Base-by-base conservation (phyloP, 1,140 invertebrate genomes). In the Hyposmocoma kahamanoa region DNA sequence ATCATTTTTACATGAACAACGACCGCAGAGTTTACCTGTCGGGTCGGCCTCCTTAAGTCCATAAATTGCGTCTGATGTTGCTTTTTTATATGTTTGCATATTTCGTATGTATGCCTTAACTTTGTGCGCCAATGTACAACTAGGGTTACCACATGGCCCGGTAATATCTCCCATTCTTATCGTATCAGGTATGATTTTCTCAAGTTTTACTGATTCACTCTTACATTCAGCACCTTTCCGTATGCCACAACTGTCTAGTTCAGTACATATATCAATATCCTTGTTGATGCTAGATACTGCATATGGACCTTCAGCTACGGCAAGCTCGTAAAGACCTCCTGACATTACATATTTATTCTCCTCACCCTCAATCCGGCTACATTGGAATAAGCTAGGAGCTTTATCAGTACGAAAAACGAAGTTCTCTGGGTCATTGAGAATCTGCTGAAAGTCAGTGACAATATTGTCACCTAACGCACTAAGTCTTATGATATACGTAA, bases 351-450 rank as follows among this genome's bases (percentile, higher is more conserved):
- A 85, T 57, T 83, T 85, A 17, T 71, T 72, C 59, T 82, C 68
- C 50, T 75, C 78, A 3, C 71, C 78, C 51, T 84, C 78, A 32
- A 84, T 50, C 38, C 73, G 64, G 22, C 72, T 75, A 55, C 79
- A 82, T 56, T 77, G 49, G 42, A 84, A 84, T 76, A 84, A 77
- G 51, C 79, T 81, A 0, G 79, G 79, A 24, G 74, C 76, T 63
- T 75, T 82, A 59, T 85, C 67, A 2, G 82, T 85, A 65, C 79
- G 69, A 66, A 85, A 84, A 18, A 82, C 74, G 58, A 84, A 84
- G 4, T 51, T 39, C 22, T 85, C 76, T 18, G 82, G 82, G 57
- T 82, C 72, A 41, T 41, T 20, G 62, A 79, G 65, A 11, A 74
- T 55, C 49, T 85, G 79, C 47, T 85, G 82, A 47, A 77, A 85